A percentile compares a stretch with the other conserved stretches of the same genome.
phyloP scores from a whole-genome alignment of 2,113 vertebrate species.

The Corythaeola cristata region DNA sequence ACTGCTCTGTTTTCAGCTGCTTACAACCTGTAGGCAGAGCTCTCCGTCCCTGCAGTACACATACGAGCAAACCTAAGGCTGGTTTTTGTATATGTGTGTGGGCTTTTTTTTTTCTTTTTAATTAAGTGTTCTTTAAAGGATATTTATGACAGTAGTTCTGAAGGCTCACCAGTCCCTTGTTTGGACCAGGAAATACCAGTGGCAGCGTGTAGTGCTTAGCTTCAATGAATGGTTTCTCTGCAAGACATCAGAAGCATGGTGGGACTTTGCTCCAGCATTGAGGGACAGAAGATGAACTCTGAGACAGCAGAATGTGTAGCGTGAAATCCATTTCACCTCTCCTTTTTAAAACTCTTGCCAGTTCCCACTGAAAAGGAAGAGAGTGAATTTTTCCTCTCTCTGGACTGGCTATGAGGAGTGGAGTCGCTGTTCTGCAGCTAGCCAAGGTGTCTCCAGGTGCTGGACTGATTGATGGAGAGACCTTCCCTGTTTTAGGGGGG shows the following conservation, averaged over 20 bases:
- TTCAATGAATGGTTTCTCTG: background rate
- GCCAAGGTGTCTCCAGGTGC: background rate
- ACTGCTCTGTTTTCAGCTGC: background rate
- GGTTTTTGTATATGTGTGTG: background rate
- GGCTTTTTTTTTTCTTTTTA: background rate
- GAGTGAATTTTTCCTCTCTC: background rate
- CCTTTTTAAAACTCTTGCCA: background rate
- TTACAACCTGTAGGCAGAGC: background rate
- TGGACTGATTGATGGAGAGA: background rate
- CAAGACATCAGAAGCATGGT: fast-evolving
- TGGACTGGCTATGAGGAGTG: background rate
- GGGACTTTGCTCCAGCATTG: background rate
- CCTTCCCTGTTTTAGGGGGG: background rate
- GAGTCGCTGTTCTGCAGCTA: background rate
- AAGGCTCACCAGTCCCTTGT: background rate
- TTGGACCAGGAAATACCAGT: background rate
- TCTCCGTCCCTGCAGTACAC: fast-evolving
- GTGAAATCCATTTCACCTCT: background rate
- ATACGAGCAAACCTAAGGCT: background rate
- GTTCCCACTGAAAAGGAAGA: background rate
- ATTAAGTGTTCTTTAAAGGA: background rate
- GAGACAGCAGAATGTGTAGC: background rate
- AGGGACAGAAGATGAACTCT: background rate
- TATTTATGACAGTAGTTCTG: background rate
- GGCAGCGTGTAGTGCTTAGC: background rate